Base-by-base conservation (phyloP, 2,113 vertebrate species). In the Rhynchomys soricoides region DNA sequence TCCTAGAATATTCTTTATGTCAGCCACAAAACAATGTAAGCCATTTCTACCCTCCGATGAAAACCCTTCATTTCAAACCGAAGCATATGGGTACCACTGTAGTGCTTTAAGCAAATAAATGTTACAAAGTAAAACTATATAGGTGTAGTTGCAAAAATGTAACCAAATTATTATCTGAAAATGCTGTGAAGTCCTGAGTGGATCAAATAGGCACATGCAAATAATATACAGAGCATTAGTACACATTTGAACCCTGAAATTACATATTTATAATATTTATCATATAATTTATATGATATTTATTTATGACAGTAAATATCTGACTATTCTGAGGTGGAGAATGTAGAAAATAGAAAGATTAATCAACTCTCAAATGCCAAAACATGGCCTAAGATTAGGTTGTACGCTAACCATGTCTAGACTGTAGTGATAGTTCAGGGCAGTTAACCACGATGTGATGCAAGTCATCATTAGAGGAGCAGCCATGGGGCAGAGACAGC, bases 321-420 rank as follows among this genome's bases (percentile, higher is more conserved):
- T 91, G 87, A 90, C 21, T 74, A 64, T 70, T 86, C 43, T 70
- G 21, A 94, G 24, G 16, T 5, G 64, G n/a, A 85, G 12, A 12
- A 90, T 70, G 48, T 29, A 87, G 74, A 90, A 90, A 92, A 74
- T 19, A 93, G 15, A 89, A 96, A 96, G 85, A 57, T 34, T 59
- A 91, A 68, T 90, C 91, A 45, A 19, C 43, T 29, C 88, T 62
- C 66, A 55, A 59, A 83, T 64, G 83, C 15, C 55, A 91, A 95
- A 48, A 48, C 70, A 43, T 1, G 75, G 59, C 37, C 57, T 50
- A 75, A 71, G 45, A 90, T 62, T 85, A 88, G 91, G 40, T 7
- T 81, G 6, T 64, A 24, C 22, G 48, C 5, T 50, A 93, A 88
- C 74, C 75, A 71, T n/a, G 70, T 62, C 82, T 7, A 85, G 74